These are phyloP conservation scores for Pyrgus malvae DNA, from an alignment of 2,888 invertebrate genomes.

Conservation along the genomic window DNA sequence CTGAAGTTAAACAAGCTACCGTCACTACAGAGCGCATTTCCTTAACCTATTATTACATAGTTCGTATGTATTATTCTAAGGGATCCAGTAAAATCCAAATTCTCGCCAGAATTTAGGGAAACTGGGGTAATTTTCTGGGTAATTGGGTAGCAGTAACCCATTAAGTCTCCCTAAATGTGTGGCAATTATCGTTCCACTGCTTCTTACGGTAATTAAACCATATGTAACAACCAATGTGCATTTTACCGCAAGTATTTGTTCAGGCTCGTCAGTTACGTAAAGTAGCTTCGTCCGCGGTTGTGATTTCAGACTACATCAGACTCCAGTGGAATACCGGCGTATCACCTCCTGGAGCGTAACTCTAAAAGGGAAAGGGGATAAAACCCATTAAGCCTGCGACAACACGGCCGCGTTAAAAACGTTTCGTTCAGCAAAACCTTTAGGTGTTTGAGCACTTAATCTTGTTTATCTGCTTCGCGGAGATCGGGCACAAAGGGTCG, in stretches of 20 bases:
- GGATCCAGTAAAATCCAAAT: too few species aligned
- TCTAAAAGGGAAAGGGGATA: conserved; percentile 8
- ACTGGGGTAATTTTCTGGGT: background rate
- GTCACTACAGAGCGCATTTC: too few species aligned
- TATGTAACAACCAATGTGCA: background rate
- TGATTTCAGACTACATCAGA: background rate
- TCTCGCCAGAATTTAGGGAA: background rate
- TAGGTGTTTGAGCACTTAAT: conserved; percentile 50
- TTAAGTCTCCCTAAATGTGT: conserved; percentile 17
- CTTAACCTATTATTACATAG: too few species aligned
- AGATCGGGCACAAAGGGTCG: conserved; percentile 47
- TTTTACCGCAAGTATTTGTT: background rate
- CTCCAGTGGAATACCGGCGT: background rate
- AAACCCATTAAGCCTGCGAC: conserved; percentile 7
- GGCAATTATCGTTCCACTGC: conserved; percentile 19
- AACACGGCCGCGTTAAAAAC: conserved; percentile 3
- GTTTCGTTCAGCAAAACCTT: conserved; percentile 35
- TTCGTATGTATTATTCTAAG: too few species aligned
- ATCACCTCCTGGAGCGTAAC: background rate
- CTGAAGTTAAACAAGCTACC: background rate
- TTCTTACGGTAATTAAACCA: conserved; percentile 12
- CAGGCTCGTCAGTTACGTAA: background rate
- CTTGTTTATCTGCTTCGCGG: conserved; percentile 56
- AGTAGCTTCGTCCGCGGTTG: background rate
- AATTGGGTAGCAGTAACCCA: conserved; percentile 9